Evolutionary conservation across 2,888 invertebrate genomes (phyloP).

Genomic region (Myopa testacea): DNA sequence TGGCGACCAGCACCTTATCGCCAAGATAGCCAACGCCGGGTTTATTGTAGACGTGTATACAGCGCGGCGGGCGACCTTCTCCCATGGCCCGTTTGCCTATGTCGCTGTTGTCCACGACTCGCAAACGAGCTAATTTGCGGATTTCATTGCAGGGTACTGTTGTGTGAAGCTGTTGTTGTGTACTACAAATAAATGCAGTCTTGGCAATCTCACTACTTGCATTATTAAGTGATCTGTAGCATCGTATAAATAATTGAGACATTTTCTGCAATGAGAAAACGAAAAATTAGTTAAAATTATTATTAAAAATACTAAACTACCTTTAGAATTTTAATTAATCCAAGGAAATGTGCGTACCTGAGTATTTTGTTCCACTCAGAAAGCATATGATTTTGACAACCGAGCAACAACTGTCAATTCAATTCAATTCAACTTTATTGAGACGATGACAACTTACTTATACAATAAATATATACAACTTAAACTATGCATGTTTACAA

Average conservation of each 20-base stretch:
- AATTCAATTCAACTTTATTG: no score
- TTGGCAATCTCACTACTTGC: neutral
- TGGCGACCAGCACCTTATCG: slow-evolving; percentile 91
- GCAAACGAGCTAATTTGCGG: slow-evolving; percentile 79
- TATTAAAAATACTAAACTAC: no score
- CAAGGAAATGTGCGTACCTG: no score
- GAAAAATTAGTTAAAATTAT: no score
- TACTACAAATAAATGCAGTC: neutral
- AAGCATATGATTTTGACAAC: no score
- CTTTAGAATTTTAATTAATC: no score
- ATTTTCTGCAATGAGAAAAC: slow-evolving; percentile 27
- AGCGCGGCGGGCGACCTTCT: slow-evolving; percentile 91
- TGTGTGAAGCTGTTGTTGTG: slow-evolving; percentile 70
- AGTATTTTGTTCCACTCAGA: no score
- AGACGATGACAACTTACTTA: no score
- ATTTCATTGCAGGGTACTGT: slow-evolving; percentile 75
- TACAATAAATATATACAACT: no score
- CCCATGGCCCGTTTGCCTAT: slow-evolving; percentile 95
- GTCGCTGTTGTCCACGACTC: slow-evolving; percentile 97
- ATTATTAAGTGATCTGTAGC: neutral
- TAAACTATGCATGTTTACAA: no score
- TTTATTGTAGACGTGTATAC: slow-evolving; percentile 95
- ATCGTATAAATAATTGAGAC: slow-evolving; percentile 34
- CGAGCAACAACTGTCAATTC: no score
- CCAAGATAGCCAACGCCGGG: slow-evolving; percentile 75